Conservation (phyloP, 2,888 invertebrate genomes). For the Arrhopalites spinosus region DNA sequence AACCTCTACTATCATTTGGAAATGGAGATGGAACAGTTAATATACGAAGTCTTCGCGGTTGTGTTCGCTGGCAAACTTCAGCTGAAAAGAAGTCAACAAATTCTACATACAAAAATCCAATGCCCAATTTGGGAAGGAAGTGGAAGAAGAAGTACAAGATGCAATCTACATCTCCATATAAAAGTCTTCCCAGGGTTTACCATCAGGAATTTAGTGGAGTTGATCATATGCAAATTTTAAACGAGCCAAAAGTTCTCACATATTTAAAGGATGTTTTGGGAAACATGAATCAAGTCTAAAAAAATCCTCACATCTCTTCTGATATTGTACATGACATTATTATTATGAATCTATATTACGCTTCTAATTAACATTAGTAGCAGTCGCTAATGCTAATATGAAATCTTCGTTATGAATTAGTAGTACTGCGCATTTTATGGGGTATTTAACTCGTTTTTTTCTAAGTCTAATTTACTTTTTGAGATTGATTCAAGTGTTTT, state of each 20-base stretch:
- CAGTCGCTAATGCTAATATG: too few relatives aligned
- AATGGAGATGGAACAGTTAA: slow-evolving; percentile 98
- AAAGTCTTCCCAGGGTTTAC: slow-evolving; percentile 63
- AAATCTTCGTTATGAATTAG: too few relatives aligned
- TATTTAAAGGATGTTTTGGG: slow-evolving; percentile 64
- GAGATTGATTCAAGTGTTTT: too few relatives aligned
- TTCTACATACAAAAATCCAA: slow-evolving; percentile 6
- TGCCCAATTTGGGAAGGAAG: slow-evolving; percentile 5
- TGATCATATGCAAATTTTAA: slow-evolving; percentile 82
- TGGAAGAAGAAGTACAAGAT: slow-evolving; percentile 31
- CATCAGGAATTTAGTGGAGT: slow-evolving; percentile 66
- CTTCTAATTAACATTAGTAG: too few relatives aligned
- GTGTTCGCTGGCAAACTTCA: slow-evolving; percentile 71
- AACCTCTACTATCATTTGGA: slow-evolving; percentile 72
- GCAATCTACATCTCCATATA: not conserved
- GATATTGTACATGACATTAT: too few relatives aligned
- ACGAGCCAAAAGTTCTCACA: slow-evolving; percentile 67
- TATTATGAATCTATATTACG: too few relatives aligned
- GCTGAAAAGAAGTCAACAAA: slow-evolving; percentile 56
- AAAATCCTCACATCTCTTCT: not conserved
- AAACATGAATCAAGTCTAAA: slow-evolving; percentile 18
- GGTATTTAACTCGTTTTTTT: too few relatives aligned
- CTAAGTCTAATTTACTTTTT: too few relatives aligned
- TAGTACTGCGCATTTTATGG: too few relatives aligned
- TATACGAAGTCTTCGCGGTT: slow-evolving; percentile 80